A percentile compares a stretch with the other conserved stretches of the same genome.
Conservation (phyloP, 1,140 invertebrate species). For the Neuroterus valhalla region DNA sequence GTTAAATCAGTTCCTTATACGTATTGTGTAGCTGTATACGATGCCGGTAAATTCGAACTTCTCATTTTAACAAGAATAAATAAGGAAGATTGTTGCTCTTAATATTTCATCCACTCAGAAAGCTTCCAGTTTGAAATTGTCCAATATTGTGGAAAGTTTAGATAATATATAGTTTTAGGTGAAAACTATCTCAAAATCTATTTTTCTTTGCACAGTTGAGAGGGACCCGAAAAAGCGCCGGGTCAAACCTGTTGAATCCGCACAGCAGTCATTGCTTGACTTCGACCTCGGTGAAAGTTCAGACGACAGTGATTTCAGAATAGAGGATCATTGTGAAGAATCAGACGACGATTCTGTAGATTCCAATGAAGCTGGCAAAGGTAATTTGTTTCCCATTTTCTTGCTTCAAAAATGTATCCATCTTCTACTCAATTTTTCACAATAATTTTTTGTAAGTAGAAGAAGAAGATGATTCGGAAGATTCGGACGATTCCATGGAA, state of each 20-base stretch:
- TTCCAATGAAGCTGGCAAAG: conserved; percentile 71
- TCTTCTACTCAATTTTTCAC: conserved; percentile 29
- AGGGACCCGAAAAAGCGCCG: conserved; percentile 89
- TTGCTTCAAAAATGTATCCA: background rate
- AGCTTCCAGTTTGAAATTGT: too few relatives aligned
- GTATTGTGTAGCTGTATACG: too few relatives aligned
- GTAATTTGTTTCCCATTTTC: conserved; percentile 40
- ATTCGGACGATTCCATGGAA: conserved; percentile 74
- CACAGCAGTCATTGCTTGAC: conserved; percentile 83
- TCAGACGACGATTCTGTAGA: conserved; percentile 82
- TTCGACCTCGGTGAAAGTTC: conserved; percentile 94
- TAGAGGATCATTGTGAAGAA: conserved; percentile 89
- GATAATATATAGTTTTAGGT: background rate
- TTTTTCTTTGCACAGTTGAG: conserved; percentile 78
- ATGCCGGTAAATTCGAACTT: too few relatives aligned
- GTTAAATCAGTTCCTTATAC: too few relatives aligned
- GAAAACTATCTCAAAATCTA: background rate
- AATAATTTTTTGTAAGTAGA: conserved; percentile 28
- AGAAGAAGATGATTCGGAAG: conserved; percentile 72
- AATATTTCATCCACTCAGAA: too few relatives aligned
- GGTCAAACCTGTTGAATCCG: conserved; percentile 87
- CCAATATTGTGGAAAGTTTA: background rate
- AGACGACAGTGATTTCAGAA: conserved; percentile 95
- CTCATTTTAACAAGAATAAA: too few relatives aligned
- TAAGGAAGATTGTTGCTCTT: too few relatives aligned